Base-by-base conservation (phyloP, 2,113 vertebrate genomes). In the Lethenteron reissneri region DNA sequence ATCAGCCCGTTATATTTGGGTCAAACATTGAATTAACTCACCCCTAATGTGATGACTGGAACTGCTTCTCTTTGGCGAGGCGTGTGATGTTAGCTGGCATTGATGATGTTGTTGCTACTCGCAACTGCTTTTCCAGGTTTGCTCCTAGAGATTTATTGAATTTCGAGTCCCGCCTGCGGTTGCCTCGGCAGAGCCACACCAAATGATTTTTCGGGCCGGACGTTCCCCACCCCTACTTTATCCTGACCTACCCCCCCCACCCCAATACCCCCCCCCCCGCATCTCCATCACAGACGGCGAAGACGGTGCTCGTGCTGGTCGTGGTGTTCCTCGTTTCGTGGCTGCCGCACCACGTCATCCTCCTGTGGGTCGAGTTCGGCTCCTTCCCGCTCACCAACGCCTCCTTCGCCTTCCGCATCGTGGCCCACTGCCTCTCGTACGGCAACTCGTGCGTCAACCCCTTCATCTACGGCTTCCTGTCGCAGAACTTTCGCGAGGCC, bases 361-460 rank as follows among this genome's bases (percentile, higher is more conserved):
- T 19, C 56, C 56, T 72, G 56, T 72, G 71, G 71, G 71, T 57
- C n/a, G 57, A 57, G 4, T 72, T 72, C 21, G 71, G 71, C n/a
- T n/a, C 56, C 12, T 72, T 72, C 57, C 71, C 71, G 56, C 15
- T 72, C 15, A 72, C 56, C 1, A 19, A 72, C 3, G 71, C 71
- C 56, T 57, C 71, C 56, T 72, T 72, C 17, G 71, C 57, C 12
- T 57, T 72, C 21, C 71, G 71, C 11, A 72, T 72, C 57, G 19
- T 58, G 21, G 71, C 71, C 8, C 71, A 72, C 56, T 72, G 71
- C 57, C 71, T 72, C 56, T 21, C 71, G 15, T 72, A 72, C 57
- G 57, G 13, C n/a, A 58, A 58, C 21, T 72, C 71, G 15, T 72
- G 71, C 71, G 19, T 58, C 71, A 72, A 72, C 71, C 71, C 71